phyloP scores from a whole-genome alignment of 30 jellyfish, hydroid and myxozoan genomes.

The Hydractinia echinata region DNA sequence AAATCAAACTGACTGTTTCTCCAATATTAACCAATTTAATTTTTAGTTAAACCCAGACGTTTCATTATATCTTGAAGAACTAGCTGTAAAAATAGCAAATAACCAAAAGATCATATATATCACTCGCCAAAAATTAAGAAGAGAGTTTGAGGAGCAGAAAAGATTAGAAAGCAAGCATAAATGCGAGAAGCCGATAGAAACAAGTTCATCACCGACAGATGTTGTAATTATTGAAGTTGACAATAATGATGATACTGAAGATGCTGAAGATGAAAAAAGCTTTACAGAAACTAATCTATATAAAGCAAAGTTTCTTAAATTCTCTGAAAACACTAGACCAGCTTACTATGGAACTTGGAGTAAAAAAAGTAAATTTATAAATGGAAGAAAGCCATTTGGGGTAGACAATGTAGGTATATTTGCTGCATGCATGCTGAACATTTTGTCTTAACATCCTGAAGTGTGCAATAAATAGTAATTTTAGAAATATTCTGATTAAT shows the following conservation, averaged over 20 bases:
- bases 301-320: constrained; percentile 80
- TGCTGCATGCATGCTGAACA: background rate
- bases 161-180: constrained; percentile 7
- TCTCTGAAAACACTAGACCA: constrained; percentile 93
- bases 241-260: constrained; percentile 2
- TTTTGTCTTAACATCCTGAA: background rate
- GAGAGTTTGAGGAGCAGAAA: background rate
- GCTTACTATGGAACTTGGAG: constrained; percentile 98
- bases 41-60: constrained; percentile 4
- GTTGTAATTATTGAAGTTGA: constrained; percentile 14
- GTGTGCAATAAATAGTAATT: no score
- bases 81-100: background rate
- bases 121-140: constrained; percentile 13
- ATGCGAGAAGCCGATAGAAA: background rate
- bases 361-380: constrained; percentile 49
- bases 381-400: constrained; percentile 72
- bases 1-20: constrained; percentile 15
- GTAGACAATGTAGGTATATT: constrained; percentile 61
- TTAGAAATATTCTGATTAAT: background rate
- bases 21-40: background rate
- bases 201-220: constrained; percentile 15
- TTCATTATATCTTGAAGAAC: constrained; percentile 14
- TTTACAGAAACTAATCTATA: constrained; percentile 28
- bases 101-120: background rate
- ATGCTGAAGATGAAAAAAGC: constrained; percentile 17